Evolutionary conservation across 1,140 invertebrate genomes (phyloP).

Genomic region (Phymorhynchus buccinoides): DNA sequence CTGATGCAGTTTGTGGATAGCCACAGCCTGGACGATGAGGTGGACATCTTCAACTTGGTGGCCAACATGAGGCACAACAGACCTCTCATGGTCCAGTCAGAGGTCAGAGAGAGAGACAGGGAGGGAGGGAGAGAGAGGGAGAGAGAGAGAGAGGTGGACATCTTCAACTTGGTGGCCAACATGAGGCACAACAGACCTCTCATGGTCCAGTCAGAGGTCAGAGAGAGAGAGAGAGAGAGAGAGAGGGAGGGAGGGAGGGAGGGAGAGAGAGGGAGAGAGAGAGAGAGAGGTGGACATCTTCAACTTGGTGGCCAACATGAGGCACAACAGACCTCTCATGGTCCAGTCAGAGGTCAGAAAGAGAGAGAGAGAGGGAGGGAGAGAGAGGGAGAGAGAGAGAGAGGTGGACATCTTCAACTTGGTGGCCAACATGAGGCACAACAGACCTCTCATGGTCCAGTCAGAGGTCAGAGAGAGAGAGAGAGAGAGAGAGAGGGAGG

Average conservation of each 20-base stretch:
- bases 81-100: constrained; percentile 82
- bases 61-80: constrained; percentile 94
- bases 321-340: constrained; percentile 84
- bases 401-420: constrained; percentile 98
- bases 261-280: no score
- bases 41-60: constrained; percentile 98
- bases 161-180: constrained; percentile 97
- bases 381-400: no score
- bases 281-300: constrained; percentile 98
- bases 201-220: constrained; percentile 86
- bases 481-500: no score
- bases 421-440: constrained; percentile 93
- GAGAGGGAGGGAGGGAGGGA: no score
- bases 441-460: constrained; percentile 81
- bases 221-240: no score
- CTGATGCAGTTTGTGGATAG: constrained; percentile 36
- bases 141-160: constrained; percentile 88
- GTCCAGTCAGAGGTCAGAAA: constrained; percentile 84
- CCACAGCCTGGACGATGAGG: constrained; percentile 77
- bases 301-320: constrained; percentile 94
- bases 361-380: no score
- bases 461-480: no score
- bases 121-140: no score
- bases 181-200: constrained; percentile 87
- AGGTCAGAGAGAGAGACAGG: constrained; percentile 75